These are phyloP conservation scores for Ephydatia muelleri DNA, from an alignment of 37 sponge, comb jelly and placozoan species.

Conservation along the genomic window DNA sequence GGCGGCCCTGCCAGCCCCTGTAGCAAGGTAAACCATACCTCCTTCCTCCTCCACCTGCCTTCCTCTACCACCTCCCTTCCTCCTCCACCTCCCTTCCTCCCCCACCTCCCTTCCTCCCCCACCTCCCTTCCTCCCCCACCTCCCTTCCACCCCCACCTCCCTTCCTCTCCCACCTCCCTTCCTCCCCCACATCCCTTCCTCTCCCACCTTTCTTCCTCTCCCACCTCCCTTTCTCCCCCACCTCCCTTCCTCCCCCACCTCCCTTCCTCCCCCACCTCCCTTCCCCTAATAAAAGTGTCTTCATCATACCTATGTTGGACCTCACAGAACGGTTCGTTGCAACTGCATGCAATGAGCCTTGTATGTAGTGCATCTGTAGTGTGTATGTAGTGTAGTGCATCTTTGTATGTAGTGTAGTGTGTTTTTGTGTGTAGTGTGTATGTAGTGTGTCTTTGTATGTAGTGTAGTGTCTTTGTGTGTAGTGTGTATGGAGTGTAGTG, in stretches of 20 bases:
- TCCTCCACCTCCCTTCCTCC: not conserved
- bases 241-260: constrained; percentile 12
- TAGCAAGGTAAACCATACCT: not conserved
- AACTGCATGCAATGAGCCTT: too few species aligned
- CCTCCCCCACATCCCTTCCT: not conserved
- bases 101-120: not conserved
- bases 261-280: not conserved
- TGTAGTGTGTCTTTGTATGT: too few species aligned
- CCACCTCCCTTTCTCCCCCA: constrained; percentile 1
- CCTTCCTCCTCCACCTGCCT: not conserved
- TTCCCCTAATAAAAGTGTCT: not conserved
- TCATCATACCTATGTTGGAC: not conserved
- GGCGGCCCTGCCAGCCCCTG: too few species aligned
- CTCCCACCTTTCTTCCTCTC: constrained; percentile 19
- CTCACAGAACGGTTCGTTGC: not conserved
- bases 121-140: too few species aligned
- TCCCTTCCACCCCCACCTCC: too few species aligned
- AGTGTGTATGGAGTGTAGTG: too few species aligned
- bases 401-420: too few species aligned
- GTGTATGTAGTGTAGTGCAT: too few species aligned
- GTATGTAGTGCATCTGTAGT: too few species aligned
- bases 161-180: constrained; percentile 7
- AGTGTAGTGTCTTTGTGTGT: too few species aligned
- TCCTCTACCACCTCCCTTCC: not conserved
- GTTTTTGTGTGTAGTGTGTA: too few species aligned